These are phyloP conservation scores for Caenorhabditis afra DNA, from an alignment of 2,888 invertebrate species.

Conservation along the genomic window DNA sequence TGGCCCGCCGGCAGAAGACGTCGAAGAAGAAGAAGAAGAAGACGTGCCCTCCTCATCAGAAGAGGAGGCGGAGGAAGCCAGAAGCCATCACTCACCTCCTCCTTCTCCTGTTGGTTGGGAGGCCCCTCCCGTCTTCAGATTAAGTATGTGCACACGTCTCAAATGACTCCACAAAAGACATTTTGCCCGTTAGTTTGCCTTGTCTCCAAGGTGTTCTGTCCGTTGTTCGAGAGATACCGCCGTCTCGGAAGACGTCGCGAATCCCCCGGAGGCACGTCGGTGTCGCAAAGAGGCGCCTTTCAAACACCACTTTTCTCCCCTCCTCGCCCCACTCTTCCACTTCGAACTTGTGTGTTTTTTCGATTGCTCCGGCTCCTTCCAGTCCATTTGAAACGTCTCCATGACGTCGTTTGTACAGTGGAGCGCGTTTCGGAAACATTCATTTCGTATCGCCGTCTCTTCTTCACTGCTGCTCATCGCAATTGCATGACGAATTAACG, in stretches of 20 bases:
- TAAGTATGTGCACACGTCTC: constrained; percentile 3
- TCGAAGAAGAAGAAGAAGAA: background rate
- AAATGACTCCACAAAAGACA: background rate
- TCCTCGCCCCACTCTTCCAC: background rate
- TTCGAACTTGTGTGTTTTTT: background rate
- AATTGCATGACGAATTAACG: constrained; percentile 46
- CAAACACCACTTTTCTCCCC: constrained; percentile 19
- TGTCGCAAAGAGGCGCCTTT: constrained; percentile 2
- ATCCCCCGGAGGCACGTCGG: constrained; percentile 1
- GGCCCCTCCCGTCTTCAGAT: too few relatives aligned
- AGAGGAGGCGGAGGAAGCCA: too few relatives aligned
- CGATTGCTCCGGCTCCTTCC: background rate
- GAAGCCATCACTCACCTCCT: constrained; percentile 15
- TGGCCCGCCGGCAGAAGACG: background rate
- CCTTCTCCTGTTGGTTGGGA: background rate
- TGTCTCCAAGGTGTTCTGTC: background rate
- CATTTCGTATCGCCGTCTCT: constrained; percentile 11
- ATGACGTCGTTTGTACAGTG: background rate
- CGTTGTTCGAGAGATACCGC: background rate
- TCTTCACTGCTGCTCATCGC: constrained; percentile 16
- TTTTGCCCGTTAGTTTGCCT: background rate
- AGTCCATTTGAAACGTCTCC: background rate
- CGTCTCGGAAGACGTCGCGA: background rate
- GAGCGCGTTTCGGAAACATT: constrained; percentile 2
- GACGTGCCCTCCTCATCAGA: background rate